Conservation (phyloP, 2,113 vertebrate species). For the Nibea coibor region DNA sequence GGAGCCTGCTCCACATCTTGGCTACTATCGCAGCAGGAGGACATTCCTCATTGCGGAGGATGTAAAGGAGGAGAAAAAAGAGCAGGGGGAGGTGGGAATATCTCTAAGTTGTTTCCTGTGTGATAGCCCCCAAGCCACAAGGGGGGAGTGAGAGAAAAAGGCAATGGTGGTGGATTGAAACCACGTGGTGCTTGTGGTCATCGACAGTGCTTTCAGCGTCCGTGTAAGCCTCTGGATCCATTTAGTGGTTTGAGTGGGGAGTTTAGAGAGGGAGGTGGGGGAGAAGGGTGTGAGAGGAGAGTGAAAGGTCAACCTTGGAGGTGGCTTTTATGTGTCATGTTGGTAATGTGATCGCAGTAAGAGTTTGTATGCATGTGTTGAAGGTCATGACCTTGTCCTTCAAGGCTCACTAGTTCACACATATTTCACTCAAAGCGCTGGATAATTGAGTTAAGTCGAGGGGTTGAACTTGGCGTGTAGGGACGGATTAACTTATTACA, state of each 20-base stretch:
- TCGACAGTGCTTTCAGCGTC: slow-evolving; percentile 41
- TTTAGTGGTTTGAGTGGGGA: slow-evolving; percentile 61
- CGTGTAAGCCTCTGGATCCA: slow-evolving; percentile 58
- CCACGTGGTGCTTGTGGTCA: slow-evolving; percentile 59
- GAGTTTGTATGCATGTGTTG: slow-evolving; percentile 4
- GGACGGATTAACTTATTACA: neutral
- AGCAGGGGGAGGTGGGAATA: slow-evolving; percentile 53
- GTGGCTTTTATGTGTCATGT: slow-evolving; percentile 29
- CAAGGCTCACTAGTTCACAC: neutral
- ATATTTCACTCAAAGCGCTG: neutral
- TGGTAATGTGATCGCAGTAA: slow-evolving; percentile 47
- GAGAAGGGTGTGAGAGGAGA: slow-evolving; percentile 23
- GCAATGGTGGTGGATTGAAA: slow-evolving; percentile 24
- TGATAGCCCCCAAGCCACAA: slow-evolving; percentile 60
- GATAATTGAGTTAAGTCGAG: neutral
- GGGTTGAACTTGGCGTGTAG: neutral
- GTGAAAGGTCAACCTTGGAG: slow-evolving; percentile 42
- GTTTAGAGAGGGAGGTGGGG: slow-evolving; percentile 6
- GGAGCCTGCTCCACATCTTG: slow-evolving; percentile 73
- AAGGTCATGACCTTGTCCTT: slow-evolving; percentile 43
- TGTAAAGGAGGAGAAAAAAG: slow-evolving; percentile 43
- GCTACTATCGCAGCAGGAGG: slow-evolving; percentile 76
- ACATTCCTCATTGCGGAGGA: slow-evolving; percentile 78
- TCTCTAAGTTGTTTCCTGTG: slow-evolving; percentile 74
- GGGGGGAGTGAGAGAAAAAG: slow-evolving; percentile 28